phyloP scores from a whole-genome alignment of 1,140 invertebrate species.

The Cepaea nemoralis region DNA sequence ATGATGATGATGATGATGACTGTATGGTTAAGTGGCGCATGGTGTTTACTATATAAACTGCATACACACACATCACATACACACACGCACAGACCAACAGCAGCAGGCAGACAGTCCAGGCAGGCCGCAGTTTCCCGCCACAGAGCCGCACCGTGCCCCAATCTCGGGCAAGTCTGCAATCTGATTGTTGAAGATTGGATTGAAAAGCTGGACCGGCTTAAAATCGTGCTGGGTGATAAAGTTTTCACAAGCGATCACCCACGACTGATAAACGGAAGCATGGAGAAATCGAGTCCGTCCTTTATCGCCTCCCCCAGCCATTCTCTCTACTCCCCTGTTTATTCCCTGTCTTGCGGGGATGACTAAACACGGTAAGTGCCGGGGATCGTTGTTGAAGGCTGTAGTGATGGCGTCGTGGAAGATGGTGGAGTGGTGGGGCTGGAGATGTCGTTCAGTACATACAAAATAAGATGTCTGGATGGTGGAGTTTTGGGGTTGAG shows the following conservation, averaged over 20 bases:
- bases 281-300: not conserved
- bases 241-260: slow-evolving; percentile 9
- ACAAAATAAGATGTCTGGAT: too few relatives aligned
- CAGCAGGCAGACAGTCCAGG: not conserved
- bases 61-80: not conserved
- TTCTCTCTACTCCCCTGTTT: not conserved
- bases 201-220: not conserved
- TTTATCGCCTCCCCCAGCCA: not conserved
- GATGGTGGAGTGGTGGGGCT: too few relatives aligned
- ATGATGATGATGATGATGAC: too few relatives aligned
- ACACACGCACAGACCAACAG: not conserved
- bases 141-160: too few relatives aligned
- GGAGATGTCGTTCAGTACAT: too few relatives aligned
- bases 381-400: not conserved
- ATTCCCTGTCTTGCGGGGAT: not conserved
- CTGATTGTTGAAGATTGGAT: not conserved
- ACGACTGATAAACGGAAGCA: not conserved
- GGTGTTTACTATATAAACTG: not conserved
- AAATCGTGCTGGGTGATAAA: slow-evolving; percentile 18
- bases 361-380: not conserved
- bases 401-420: too few relatives aligned
- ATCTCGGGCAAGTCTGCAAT: not conserved
- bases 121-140: not conserved
- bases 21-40: too few relatives aligned
- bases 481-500: too few relatives aligned